Evolutionary conservation across 1,140 invertebrate species (phyloP).

Genomic region (Holotrichia oblita): DNA sequence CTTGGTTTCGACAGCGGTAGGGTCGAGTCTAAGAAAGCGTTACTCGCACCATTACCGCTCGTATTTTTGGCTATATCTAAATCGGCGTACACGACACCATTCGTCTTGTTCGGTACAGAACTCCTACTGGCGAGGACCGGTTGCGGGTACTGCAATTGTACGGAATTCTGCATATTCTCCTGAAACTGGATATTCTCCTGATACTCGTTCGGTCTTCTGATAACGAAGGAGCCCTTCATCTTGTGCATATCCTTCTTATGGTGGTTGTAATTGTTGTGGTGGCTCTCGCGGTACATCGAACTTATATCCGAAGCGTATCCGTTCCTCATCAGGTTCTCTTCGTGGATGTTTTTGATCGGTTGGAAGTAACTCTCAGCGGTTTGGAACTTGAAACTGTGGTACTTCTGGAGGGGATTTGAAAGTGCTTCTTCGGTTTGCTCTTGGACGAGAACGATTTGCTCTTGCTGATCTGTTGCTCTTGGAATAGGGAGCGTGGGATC

Average conservation of each 20-base stretch:
- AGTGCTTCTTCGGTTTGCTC: conserved; percentile 66
- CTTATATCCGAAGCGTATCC: conserved; percentile 58
- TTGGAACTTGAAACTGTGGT: conserved; percentile 75
- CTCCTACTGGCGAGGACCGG: conserved; percentile 50
- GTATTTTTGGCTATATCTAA: conserved; percentile 55
- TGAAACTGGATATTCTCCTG: conserved; percentile 57
- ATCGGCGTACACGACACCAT: conserved; percentile 60
- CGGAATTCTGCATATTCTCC: conserved; percentile 58
- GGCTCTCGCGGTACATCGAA: conserved; percentile 53
- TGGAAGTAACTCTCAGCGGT: conserved; percentile 71
- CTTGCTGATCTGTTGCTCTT: conserved; percentile 55
- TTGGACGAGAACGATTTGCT: conserved; percentile 60
- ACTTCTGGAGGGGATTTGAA: conserved; percentile 72
- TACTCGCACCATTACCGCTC: conserved; percentile 21
- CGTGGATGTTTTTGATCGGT: conserved; percentile 67
- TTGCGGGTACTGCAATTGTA: conserved; percentile 60
- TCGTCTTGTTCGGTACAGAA: conserved; percentile 34
- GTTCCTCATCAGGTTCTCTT: conserved; percentile 64
- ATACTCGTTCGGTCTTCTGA: conserved; percentile 55
- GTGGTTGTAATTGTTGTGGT: conserved; percentile 51
- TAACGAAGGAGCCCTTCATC: conserved; percentile 56
- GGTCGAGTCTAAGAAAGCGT: neutral
- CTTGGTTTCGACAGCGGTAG: conserved; percentile 26
- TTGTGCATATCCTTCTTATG: conserved; percentile 56
- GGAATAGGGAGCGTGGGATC: conserved; percentile 58